Percentiles rank a stretch among this genome's conserved stretches.
Conservation (phyloP, 2,888 invertebrate species). For the Hoplodrina blanda region DNA sequence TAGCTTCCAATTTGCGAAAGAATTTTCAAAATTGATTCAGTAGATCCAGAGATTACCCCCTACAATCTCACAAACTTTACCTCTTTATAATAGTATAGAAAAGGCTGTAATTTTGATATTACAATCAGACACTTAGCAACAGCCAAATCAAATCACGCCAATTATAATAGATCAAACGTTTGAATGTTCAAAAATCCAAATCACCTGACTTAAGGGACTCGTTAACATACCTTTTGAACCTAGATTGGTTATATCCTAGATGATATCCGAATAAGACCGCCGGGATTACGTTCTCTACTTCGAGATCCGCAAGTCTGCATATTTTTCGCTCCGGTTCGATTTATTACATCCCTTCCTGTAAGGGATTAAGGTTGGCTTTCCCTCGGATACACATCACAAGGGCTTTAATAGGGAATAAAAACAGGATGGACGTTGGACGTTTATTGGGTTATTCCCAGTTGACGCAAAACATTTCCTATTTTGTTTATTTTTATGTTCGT, state of each 20-base stretch:
- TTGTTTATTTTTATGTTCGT: background rate
- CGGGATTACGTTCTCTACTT: slow-evolving; percentile 59
- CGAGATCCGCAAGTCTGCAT: slow-evolving; percentile 61
- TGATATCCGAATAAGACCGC: slow-evolving; percentile 50
- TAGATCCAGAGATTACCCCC: too few relatives aligned
- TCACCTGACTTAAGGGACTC: slow-evolving; percentile 24
- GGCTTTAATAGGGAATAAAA: slow-evolving; percentile 57
- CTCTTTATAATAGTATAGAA: too few relatives aligned
- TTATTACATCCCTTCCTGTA: slow-evolving; percentile 56
- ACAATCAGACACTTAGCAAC: too few relatives aligned
- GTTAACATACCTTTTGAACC: slow-evolving; percentile 32
- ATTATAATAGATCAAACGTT: slow-evolving; percentile 40
- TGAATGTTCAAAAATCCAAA: slow-evolving; percentile 48
- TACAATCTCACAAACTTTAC: too few relatives aligned
- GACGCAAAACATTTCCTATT: slow-evolving; percentile 8
- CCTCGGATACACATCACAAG: slow-evolving; percentile 51
- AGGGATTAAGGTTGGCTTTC: slow-evolving; percentile 61
- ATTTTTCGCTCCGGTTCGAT: slow-evolving; percentile 62
- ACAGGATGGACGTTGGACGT: slow-evolving; percentile 40
- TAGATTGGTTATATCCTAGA: slow-evolving; percentile 44
- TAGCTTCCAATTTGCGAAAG: too few relatives aligned
- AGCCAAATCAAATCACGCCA: slow-evolving; percentile 34
- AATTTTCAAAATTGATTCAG: too few relatives aligned
- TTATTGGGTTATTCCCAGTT: slow-evolving; percentile 51
- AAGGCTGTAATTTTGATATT: too few relatives aligned